These are phyloP conservation scores for Trichoplusia ni DNA, from an alignment of 1,140 invertebrate species.

Conservation along the genomic window DNA sequence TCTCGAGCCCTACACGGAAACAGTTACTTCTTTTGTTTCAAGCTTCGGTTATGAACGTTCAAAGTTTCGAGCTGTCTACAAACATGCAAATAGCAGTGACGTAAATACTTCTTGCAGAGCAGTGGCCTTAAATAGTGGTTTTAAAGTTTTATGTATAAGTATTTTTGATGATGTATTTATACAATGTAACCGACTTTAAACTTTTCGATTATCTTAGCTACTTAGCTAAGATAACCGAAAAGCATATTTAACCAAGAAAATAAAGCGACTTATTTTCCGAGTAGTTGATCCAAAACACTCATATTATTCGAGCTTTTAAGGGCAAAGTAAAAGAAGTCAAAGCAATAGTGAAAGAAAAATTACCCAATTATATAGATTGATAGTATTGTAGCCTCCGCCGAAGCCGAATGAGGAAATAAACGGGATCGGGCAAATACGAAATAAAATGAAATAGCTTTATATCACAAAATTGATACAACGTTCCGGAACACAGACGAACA, in stretches of 20 bases:
- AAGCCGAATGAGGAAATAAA: constrained; percentile 21
- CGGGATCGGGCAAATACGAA: constrained; percentile 7
- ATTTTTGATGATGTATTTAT: too few species aligned
- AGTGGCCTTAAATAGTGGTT: too few species aligned
- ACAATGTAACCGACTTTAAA: too few species aligned
- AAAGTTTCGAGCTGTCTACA: constrained; percentile 22
- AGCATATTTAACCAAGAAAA: too few species aligned
- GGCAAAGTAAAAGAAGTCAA: too few species aligned
- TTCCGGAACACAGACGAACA: constrained; percentile 9
- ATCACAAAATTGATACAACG: constrained; percentile 11
- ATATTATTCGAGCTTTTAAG: too few species aligned
- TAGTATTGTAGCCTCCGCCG: constrained; percentile 11
- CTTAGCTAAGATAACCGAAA: too few species aligned
- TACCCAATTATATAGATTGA: constrained; percentile 4
- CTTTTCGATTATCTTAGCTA: too few species aligned
- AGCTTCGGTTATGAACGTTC: constrained; percentile 31
- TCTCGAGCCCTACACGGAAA: constrained; percentile 17
- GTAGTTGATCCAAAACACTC: too few species aligned
- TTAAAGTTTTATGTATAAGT: too few species aligned
- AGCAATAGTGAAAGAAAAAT: constrained; percentile 22
- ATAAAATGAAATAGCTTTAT: constrained; percentile 23
- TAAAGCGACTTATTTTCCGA: too few species aligned
- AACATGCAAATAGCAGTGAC: constrained; percentile 1
- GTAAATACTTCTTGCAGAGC: too few species aligned
- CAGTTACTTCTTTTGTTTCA: constrained; percentile 31